Evolutionary conservation across 2,888 invertebrate species (phyloP), one percentile per base, ranked within the genome.

Genomic region (Neelides folsomi): DNA sequence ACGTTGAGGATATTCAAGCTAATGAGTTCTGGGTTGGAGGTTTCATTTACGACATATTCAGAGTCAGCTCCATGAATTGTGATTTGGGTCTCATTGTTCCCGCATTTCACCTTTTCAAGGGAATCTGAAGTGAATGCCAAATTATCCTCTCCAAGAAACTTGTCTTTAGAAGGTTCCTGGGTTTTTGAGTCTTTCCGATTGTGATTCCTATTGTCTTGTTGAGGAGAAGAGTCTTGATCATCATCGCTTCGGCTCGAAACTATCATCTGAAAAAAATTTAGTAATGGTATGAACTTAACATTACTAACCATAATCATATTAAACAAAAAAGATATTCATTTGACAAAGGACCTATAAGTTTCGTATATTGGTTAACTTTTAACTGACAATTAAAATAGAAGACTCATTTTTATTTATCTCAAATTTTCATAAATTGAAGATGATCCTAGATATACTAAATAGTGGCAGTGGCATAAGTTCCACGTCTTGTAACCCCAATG

Each of bases 1-100:
- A 78, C 77, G 62, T 77, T 78, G 61, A 77, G 71, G 51, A 72
- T 76, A 64, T 75, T 74, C 72, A 85, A 75, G 67, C 84, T 84
- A 57, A 85, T 82, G 66, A 86, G 74, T 69, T 86, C 86, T 65
- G 85, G 71, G 69, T 85, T 86, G 56, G 85, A 84, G 36, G 85
- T 84, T 74, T 85, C 85, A 52, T 57, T 57, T 3, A 27, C 7
- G 20, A 60, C 20, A 38, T 36, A 45, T 48, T 18, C 52, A 44
- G 41, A 40, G 27, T 48, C 52, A 12, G 16, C 15, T 19, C 51
- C 54, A 53, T 51, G 53, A 51, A 56, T 56, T 10, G 48, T 44
- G 38, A 56, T 53, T 36, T 53, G 40, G 10, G 53, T 56, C 13
- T 53, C 48, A 41, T 53, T 50, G 35, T 45, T 51, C 40, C 39